Evolutionary conservation across 1,140 invertebrate species (phyloP).

Genomic region (Pomacea maculata): DNA sequence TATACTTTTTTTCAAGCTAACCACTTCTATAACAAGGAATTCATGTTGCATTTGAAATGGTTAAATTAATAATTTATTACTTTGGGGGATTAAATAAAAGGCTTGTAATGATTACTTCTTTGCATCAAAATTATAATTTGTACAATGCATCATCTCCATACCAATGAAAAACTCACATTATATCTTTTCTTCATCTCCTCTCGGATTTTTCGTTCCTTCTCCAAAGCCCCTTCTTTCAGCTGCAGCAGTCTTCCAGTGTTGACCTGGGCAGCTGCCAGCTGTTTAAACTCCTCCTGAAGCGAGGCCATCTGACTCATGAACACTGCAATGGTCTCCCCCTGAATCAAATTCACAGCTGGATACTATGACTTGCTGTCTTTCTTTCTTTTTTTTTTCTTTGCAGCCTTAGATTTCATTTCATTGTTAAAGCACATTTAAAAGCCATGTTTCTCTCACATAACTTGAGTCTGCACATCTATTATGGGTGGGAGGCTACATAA

Average conservation of each 20-base stretch:
- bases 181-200: conserved; percentile 56
- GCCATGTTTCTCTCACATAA: no score
- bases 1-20: no score
- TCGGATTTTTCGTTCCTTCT: conserved; percentile 49
- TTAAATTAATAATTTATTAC: no score
- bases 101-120: neutral
- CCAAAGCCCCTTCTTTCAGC: conserved; percentile 51
- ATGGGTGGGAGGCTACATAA: no score
- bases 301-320: conserved; percentile 57
- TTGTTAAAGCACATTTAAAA: no score
- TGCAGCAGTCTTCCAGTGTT: conserved; percentile 48
- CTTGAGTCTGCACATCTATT: no score
- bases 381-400: conserved; percentile 6
- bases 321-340: conserved; percentile 55
- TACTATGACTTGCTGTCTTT: neutral
- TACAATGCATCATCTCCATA: neutral
- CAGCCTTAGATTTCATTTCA: no score
- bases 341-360: neutral
- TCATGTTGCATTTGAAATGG: no score
- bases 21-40: no score
- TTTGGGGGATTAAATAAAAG: no score
- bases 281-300: conserved; percentile 54
- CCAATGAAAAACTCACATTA: conserved; percentile 35
- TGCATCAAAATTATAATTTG: neutral
- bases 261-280: conserved; percentile 52